Percentiles rank a stretch among this genome's conserved stretches.
These are phyloP conservation scores for Orthosia gracilis DNA, from an alignment of 2,888 invertebrate genomes.

Conservation along the genomic window DNA sequence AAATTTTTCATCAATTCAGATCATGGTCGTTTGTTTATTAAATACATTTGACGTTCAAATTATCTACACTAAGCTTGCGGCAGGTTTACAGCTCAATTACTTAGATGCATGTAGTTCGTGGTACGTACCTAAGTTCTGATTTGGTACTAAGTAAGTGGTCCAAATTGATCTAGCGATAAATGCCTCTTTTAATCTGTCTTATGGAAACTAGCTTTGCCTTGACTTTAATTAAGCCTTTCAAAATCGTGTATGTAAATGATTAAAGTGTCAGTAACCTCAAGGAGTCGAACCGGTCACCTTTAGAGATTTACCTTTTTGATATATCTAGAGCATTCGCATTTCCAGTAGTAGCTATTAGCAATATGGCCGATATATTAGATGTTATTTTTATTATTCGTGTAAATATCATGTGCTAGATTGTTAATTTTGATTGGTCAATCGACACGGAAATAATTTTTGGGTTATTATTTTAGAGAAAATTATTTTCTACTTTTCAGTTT, in stretches of 20 bases:
- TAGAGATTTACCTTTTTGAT: background rate
- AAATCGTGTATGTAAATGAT: background rate
- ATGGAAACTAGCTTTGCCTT: constrained; percentile 28
- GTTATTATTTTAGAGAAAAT: no score
- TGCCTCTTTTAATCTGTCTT: background rate
- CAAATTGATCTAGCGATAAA: constrained; percentile 1
- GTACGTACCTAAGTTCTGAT: background rate
- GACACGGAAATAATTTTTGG: background rate
- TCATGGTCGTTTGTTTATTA: background rate
- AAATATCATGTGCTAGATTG: background rate
- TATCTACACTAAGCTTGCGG: background rate
- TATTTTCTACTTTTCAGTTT: no score
- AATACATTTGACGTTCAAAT: constrained; percentile 21
- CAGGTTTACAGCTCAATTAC: background rate
- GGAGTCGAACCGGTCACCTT: background rate
- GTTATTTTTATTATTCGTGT: background rate
- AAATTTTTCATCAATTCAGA: background rate
- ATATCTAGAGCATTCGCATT: background rate
- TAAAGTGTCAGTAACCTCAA: background rate
- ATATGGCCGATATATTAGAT: background rate
- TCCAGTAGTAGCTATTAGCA: background rate
- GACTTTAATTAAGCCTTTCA: background rate
- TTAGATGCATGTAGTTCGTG: background rate
- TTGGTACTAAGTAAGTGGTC: background rate
- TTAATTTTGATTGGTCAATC: background rate